A percentile compares a stretch with the other conserved stretches of the same genome.
phyloP scores from a whole-genome alignment of 2,113 vertebrate genomes.

The Protomyctophum bolini region DNA sequence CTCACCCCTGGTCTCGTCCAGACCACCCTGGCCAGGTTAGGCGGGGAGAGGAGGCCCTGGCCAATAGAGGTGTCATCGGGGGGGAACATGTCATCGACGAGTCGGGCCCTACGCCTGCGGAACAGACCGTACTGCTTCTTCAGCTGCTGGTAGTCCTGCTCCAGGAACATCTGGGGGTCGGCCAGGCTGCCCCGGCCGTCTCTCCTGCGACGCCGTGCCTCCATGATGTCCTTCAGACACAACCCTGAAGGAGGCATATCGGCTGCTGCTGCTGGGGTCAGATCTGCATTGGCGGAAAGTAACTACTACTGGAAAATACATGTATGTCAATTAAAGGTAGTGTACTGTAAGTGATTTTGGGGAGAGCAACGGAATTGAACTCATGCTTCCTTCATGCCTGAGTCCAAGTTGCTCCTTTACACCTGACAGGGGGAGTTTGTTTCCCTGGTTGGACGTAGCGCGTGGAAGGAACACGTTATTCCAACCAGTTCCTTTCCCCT shows the following conservation, averaged over 20 bases:
- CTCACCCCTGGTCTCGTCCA: conserved; percentile 61
- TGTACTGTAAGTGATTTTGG: too few relatives aligned
- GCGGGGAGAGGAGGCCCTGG: conserved; percentile 14
- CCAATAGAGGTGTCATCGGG: conserved; percentile 73
- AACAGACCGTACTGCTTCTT: conserved; percentile 42
- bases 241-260: conserved; percentile 73
- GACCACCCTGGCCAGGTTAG: conserved; percentile 26
- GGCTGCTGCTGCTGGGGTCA: neutral
- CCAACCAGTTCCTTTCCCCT: too few relatives aligned
- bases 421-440: too few relatives aligned
- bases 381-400: too few relatives aligned
- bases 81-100: conserved; percentile 68
- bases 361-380: too few relatives aligned
- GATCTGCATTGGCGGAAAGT: too few relatives aligned
- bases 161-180: conserved; percentile 55
- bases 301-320: too few relatives aligned
- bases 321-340: too few relatives aligned
- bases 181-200: conserved; percentile 49
- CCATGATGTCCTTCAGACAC: conserved; percentile 67
- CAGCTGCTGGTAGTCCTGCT: conserved; percentile 66
- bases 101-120: conserved; percentile 16
- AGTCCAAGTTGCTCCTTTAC: too few relatives aligned
- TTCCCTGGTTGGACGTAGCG: too few relatives aligned
- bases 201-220: conserved; percentile 51
- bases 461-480: too few relatives aligned